Base-by-base conservation (phyloP, 2,113 vertebrate species). In the Platycercus adscitus region DNA sequence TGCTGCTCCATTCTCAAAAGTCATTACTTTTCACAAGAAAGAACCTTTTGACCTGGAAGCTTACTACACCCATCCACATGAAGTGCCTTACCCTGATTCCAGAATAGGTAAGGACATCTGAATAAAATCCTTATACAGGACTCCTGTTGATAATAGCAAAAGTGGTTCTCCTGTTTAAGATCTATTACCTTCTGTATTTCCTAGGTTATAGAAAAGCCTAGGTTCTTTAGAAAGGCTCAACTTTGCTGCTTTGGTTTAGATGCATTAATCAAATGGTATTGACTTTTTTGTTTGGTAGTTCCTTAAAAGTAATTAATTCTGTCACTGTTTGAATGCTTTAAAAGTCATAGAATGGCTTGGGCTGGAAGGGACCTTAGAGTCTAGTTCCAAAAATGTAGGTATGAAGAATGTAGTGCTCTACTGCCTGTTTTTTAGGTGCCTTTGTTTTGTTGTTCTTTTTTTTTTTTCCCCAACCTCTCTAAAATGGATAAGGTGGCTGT, bases 11-110 rank as follows among this genome's bases (percentile, higher is more conserved):
- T 99, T 99, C 97, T 99, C 99, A 88, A 99, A 99, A 98, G 98
- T 99, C 80, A 99, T 99, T 93, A 99, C 99, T 91, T 99, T 99
- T 96, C 99, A 99, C 97, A 99, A 99, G 97, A 99, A 99, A 97
- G 99, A 99, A 78, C 98, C 99, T 84, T 99, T 99, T 97, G 99
- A 99, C 85, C 98, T 99, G 91, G 99, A 99, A 97, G 99, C 99
- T 71, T 99, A 98, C 95, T 99, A 99, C 88, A 99, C 98, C 46
- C 97, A 97, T 95, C 98, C 98, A n/a, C 98, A 98, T 87, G 99
- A 99, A 83, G 98, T 99, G 94, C 99, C 99, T 88, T 99, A 99
- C 97, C 98, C 99, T 46, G 99, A 99, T 95, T 97, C 98, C 87
- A 98, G 98, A 98, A 99, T 99, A 98, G 99, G 99, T 99, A 97